Percentiles rank a stretch among this genome's conserved stretches.
These are phyloP conservation scores for Coleophora deauratella DNA, from an alignment of 2,888 invertebrate species.

Conservation along the genomic window DNA sequence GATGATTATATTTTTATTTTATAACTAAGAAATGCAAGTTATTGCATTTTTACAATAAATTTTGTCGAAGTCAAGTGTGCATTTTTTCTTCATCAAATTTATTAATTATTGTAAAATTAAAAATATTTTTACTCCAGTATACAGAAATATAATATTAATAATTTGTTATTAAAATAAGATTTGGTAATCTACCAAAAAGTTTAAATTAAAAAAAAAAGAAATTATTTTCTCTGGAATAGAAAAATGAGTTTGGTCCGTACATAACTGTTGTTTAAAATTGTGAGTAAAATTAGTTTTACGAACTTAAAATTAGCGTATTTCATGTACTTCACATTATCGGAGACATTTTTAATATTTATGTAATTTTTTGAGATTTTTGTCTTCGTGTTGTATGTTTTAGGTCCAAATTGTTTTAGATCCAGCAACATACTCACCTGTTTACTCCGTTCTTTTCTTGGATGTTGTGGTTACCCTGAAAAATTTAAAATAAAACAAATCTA, in stretches of 20 bases:
- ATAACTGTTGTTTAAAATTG: too few relatives aligned
- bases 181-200: background rate
- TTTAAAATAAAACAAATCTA: constrained; percentile 1
- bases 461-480: constrained; percentile 23
- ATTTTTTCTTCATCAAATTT: too few relatives aligned
- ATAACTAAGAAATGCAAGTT: too few relatives aligned
- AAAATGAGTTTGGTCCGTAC: constrained; percentile 29
- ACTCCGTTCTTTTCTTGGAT: constrained; percentile 27
- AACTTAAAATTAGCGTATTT: background rate
- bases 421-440: constrained; percentile 31
- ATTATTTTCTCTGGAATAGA: constrained; percentile 9
- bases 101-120: too few relatives aligned
- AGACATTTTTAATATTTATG: constrained; percentile 18
- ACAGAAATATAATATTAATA: too few relatives aligned
- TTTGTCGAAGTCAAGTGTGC: too few relatives aligned
- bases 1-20: background rate
- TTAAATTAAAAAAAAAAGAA: background rate
- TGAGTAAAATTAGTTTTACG: constrained; percentile 24
- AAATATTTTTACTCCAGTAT: too few relatives aligned
- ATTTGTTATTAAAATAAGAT: background rate
- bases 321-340: constrained; percentile 18
- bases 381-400: constrained; percentile 23
- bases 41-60: too few relatives aligned
- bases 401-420: constrained; percentile 12
- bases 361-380: constrained; percentile 12